Evolutionary conservation across 2,113 vertebrate genomes (phyloP).

Genomic region (Cyanoderma ruficeps): DNA sequence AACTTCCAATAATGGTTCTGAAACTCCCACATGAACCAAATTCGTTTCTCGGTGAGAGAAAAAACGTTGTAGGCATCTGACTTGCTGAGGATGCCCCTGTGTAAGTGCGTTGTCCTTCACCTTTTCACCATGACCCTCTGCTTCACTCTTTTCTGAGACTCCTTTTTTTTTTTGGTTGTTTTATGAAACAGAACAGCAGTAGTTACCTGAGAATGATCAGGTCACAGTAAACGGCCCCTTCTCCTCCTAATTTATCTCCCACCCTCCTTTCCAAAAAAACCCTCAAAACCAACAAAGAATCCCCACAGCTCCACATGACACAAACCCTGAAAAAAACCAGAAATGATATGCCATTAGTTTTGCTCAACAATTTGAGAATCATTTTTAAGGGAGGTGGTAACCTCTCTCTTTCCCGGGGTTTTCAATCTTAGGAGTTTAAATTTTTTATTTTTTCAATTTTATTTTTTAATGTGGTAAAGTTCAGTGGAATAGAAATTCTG

Average conservation of each 20-base stretch:
- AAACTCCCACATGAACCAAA: slow-evolving; percentile 29
- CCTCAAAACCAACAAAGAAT: background rate
- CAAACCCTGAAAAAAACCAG: background rate
- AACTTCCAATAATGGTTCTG: slow-evolving; percentile 56
- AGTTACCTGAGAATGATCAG: background rate
- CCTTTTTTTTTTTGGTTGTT: slow-evolving; percentile 3
- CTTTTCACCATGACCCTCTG: slow-evolving; percentile 3
- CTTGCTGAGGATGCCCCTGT: slow-evolving; percentile 14
- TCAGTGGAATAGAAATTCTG: slow-evolving; percentile 6
- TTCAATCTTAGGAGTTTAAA: background rate
- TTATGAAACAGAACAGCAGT: background rate
- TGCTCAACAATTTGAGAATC: background rate
- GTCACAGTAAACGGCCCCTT: background rate
- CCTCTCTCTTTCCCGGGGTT: background rate
- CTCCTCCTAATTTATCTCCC: background rate
- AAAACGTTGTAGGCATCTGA: slow-evolving; percentile 18
- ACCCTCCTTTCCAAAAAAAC: background rate
- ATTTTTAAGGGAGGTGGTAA: background rate
- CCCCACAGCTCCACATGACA: background rate
- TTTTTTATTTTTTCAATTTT: background rate
- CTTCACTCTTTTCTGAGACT: slow-evolving; percentile 21
- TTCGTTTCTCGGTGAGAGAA: slow-evolving; percentile 40
- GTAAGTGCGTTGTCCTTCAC: background rate
- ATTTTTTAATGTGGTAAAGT: background rate
- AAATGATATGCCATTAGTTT: background rate